Conservation (phyloP, 2,113 vertebrate genomes). For the Alectura lathami region DNA sequence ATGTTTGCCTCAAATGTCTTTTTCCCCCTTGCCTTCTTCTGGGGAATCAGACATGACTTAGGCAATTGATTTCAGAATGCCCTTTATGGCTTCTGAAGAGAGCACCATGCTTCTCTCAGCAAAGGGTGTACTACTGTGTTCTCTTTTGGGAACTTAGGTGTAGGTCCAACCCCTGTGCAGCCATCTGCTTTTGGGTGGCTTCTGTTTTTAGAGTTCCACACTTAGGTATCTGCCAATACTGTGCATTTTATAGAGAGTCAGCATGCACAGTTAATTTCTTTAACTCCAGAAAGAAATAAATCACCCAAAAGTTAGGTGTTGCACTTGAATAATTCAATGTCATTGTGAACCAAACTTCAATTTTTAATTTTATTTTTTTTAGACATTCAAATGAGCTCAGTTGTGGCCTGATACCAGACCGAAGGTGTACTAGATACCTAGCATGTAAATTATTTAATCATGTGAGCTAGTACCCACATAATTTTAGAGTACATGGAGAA, state of each 20-base stretch:
- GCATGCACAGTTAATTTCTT: background rate
- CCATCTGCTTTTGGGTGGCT: background rate
- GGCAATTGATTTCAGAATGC: background rate
- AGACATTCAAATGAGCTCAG: background rate
- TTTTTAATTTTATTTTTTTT: background rate
- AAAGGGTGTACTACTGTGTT: background rate
- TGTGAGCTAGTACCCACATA: background rate
- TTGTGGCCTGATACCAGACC: background rate
- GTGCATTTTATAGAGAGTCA: background rate
- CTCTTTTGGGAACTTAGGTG: background rate
- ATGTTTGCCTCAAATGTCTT: background rate
- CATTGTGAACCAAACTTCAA: background rate
- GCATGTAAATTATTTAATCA: background rate
- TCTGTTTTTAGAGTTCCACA: background rate
- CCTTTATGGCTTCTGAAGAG: background rate
- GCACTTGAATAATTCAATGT: background rate
- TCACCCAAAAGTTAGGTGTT: background rate
- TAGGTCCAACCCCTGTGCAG: background rate
- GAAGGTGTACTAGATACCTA: background rate
- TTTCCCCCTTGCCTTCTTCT: background rate
- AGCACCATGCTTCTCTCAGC: background rate
- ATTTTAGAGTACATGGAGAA: background rate
- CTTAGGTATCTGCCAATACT: background rate
- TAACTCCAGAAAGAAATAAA: background rate
- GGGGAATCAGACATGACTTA: background rate